phyloP scores from a whole-genome alignment of 1,140 invertebrate species.

The Euwallacea similis region DNA sequence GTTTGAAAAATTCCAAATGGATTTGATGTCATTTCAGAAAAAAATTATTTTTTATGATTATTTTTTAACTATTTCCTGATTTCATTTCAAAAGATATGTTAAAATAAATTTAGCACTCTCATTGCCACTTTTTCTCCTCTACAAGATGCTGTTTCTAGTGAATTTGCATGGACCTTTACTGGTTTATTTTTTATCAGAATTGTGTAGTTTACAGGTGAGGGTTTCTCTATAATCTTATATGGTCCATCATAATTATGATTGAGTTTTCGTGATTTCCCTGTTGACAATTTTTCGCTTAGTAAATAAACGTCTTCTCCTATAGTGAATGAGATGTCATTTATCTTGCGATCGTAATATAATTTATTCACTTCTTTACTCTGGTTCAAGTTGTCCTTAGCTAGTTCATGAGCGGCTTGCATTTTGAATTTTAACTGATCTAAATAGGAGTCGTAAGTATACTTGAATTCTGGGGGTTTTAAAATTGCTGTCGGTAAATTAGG shows the following conservation, averaged over 20 bases:
- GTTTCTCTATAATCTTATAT: too few relatives aligned
- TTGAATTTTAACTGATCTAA: not conserved
- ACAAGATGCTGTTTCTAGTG: not conserved
- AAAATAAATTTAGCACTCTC: not conserved
- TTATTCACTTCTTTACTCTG: conserved; percentile 15
- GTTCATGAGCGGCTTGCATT: conserved; percentile 19
- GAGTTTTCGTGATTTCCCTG: too few relatives aligned
- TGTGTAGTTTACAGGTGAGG: too few relatives aligned
- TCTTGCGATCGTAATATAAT: conserved; percentile 19
- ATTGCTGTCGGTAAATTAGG: conserved; percentile 38
- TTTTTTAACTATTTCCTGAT: not conserved
- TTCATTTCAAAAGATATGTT: not conserved
- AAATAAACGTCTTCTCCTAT: too few relatives aligned
- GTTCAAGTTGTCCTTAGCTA: conserved; percentile 5
- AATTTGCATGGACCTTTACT: too few relatives aligned
- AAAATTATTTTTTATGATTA: not conserved
- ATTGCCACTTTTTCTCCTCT: not conserved
- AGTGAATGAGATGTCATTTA: not conserved
- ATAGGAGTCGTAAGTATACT: conserved; percentile 29
- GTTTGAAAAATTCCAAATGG: not conserved
- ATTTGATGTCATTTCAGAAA: not conserved
- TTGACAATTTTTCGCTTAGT: too few relatives aligned
- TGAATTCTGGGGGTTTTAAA: conserved; percentile 18
- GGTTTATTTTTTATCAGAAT: too few relatives aligned
- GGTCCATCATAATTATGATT: too few relatives aligned